These are phyloP conservation scores for Prinia subflava DNA, from an alignment of 2,113 vertebrate species.

Conservation along the genomic window DNA sequence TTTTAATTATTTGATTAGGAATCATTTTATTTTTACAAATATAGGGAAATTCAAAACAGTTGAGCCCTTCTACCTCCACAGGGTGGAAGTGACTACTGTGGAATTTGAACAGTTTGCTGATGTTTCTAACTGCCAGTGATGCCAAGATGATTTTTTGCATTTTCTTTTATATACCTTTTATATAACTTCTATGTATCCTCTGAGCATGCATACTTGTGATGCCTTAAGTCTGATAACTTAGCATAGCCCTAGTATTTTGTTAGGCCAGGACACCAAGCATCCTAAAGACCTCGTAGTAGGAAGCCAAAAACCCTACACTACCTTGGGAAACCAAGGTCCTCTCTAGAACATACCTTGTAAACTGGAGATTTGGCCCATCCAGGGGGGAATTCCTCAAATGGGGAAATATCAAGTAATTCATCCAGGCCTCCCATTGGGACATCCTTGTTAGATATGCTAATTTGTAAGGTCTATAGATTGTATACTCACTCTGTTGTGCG, in stretches of 20 bases:
- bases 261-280: neutral
- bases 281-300: fast-evolving
- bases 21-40: neutral
- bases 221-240: neutral
- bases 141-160: neutral
- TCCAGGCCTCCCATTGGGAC: neutral
- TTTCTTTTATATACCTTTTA: neutral
- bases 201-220: neutral
- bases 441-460: neutral
- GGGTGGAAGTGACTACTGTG: neutral
- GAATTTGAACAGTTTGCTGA: neutral
- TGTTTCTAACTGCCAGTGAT: neutral
- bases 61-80: neutral
- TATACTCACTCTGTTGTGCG: fast-evolving
- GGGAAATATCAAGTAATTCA: neutral
- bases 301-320: neutral
- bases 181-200: neutral
- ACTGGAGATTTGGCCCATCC: too few species aligned
- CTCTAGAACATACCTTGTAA: neutral
- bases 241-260: neutral
- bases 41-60: neutral
- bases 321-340: neutral
- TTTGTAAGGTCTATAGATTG: neutral
- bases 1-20: neutral
- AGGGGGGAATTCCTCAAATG: fast-evolving